Percentiles rank a stretch among this genome's conserved stretches.
Evolutionary conservation across 2,888 invertebrate genomes (phyloP).

Genomic region (Ischnura elegans): DNA sequence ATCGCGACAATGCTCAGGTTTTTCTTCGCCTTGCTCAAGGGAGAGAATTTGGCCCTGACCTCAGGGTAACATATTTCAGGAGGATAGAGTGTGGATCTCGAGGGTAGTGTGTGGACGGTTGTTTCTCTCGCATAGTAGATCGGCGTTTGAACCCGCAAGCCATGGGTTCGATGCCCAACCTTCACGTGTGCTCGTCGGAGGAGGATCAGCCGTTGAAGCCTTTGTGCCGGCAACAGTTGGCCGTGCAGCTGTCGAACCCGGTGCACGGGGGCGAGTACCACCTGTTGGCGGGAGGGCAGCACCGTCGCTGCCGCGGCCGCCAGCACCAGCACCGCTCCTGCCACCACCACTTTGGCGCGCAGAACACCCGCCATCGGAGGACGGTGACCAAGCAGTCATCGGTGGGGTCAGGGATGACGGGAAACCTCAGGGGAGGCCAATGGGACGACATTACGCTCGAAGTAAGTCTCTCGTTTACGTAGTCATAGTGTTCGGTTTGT

Average conservation of each 20-base stretch:
- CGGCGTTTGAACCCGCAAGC: not conserved
- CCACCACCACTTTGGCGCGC: constrained; percentile 75
- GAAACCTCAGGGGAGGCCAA: constrained; percentile 70
- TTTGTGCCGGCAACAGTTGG: not conserved
- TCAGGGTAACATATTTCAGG: too few species aligned
- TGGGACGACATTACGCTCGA: constrained; percentile 77
- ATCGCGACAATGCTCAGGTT: too few species aligned
- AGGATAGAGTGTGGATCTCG: too few species aligned
- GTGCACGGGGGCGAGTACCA: constrained; percentile 73
- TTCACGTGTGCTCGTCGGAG: constrained; percentile 77
- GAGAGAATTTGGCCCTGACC: too few species aligned
- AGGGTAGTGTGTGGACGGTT: too few species aligned
- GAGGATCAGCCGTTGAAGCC: not conserved
- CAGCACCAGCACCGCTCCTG: constrained; percentile 75
- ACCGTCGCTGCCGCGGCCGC: constrained; percentile 75
- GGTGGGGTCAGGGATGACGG: constrained; percentile 75
- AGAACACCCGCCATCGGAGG: constrained; percentile 75
- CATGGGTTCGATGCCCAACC: constrained; percentile 85
- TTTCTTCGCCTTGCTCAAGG: too few species aligned
- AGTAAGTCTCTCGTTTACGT: too few species aligned
- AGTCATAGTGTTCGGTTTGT: too few species aligned
- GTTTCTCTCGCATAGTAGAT: too few species aligned
- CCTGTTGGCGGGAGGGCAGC: constrained; percentile 78
- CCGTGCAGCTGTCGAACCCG: constrained; percentile 37
- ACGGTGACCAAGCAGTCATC: constrained; percentile 74